A percentile compares a stretch with the other conserved stretches of the same genome.
phyloP scores from a whole-genome alignment of 2,888 invertebrate species.

The Argynnis bischoffii region DNA sequence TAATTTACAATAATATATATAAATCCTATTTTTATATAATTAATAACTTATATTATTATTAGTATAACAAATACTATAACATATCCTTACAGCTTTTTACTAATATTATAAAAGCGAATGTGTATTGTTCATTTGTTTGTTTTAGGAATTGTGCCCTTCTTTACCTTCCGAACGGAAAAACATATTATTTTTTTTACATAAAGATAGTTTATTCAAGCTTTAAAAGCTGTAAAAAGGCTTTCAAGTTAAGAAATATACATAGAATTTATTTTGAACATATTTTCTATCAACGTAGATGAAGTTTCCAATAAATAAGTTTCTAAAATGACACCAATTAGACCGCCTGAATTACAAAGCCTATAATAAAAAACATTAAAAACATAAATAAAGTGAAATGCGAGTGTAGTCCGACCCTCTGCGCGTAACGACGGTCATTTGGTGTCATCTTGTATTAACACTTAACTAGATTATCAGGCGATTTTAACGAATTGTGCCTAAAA shows the following conservation, averaged over 20 bases:
- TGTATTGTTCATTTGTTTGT: too few species aligned
- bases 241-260: too few species aligned
- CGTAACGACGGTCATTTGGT: slow-evolving; percentile 77
- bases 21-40: too few species aligned
- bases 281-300: too few species aligned
- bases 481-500: slow-evolving; percentile 11
- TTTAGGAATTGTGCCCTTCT: too few species aligned
- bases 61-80: too few species aligned
- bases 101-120: background rate
- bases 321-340: slow-evolving; percentile 9
- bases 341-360: slow-evolving; percentile 4
- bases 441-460: slow-evolving; percentile 70
- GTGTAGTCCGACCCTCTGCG: slow-evolving; percentile 4
- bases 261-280: background rate
- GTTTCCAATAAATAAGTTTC: background rate
- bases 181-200: too few species aligned
- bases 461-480: slow-evolving; percentile 53
- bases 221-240: too few species aligned
- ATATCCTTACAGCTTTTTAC: background rate
- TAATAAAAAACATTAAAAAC: slow-evolving; percentile 16
- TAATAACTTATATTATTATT: too few species aligned
- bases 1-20: too few species aligned
- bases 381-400: slow-evolving; percentile 20
- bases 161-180: too few species aligned
- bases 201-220: too few species aligned